Base-by-base conservation (phyloP, 2,888 invertebrate genomes). In the Ecliptopera silaceata region DNA sequence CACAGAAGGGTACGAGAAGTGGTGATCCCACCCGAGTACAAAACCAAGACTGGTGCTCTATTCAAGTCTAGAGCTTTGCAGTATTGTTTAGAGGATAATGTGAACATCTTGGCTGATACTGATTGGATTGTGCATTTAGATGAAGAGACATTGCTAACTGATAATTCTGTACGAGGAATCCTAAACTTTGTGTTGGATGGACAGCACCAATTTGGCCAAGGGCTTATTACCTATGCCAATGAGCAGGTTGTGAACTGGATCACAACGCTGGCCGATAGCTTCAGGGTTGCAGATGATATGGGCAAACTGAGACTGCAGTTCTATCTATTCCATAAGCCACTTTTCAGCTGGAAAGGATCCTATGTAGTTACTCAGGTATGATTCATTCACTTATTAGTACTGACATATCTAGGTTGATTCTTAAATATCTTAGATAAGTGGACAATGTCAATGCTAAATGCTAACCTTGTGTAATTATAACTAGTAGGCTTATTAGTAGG, bases 41-140 rank as follows among this genome's bases (percentile, higher is more conserved):
- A 95, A 72, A 97, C 98, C 29, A 97, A 96, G 84, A 95, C 95
- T 50, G 98, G 98, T 53, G 98, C 98, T 48, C 88, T 98, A 55
- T 99, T 98, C 81, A 99, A 99, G 84, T 96, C 98, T 0, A 93
- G 98, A 68, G 99, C 99, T 17, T 89, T 99, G 50, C 99, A 99
- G 81, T 99, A 98, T 84, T 98, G 98, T 75, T 92, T 98, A 51
- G 98, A 99, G 86, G 96, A 96, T 72, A 94, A 94, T 75, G 95
- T 98, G 1, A 98, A 98, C 84, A 92, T 93, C 69, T 83, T 98
- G 45, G 94, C 94, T 49, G 97, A 97, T 75, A 95, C 94, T 65
- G 98, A 98, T 80, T 99, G 98, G 98, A 95, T 99, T 74, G 97
- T 98, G n/a, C 99, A 99, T 89, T 91, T 99, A 59, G 99, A 99